phyloP scores from a whole-genome alignment of 2,888 invertebrate species.

The Allophyes oxyacanthae region DNA sequence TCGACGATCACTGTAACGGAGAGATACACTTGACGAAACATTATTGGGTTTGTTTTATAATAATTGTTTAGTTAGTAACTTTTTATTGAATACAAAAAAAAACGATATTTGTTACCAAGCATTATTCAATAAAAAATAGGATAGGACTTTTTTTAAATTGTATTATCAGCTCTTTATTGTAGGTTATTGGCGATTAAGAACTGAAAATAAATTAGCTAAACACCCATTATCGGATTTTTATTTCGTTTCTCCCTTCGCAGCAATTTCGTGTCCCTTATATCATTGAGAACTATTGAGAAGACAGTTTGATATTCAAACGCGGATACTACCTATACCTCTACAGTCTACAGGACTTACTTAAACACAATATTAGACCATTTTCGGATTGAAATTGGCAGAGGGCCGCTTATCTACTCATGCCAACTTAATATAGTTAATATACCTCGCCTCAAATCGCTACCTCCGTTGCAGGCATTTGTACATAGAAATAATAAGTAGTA shows the following conservation, averaged over 20 bases:
- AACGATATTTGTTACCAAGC: slow-evolving; percentile 89
- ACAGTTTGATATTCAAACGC: no score
- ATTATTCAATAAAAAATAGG: slow-evolving; percentile 88
- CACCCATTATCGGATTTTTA: slow-evolving; percentile 70
- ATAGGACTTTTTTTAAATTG: slow-evolving; percentile 87
- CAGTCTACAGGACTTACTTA: no score
- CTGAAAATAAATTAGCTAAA: slow-evolving; percentile 89
- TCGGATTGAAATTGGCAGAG: no score
- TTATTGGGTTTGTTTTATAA: slow-evolving; percentile 83
- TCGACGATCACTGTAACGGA: slow-evolving; percentile 50
- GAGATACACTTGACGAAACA: slow-evolving; percentile 64
- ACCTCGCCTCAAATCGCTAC: no score
- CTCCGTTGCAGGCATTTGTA: no score
- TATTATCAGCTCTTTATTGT: slow-evolving; percentile 89
- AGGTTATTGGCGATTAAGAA: slow-evolving; percentile 89
- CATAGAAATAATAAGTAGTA: no score
- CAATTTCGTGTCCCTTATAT: no score
- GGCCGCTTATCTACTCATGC: no score
- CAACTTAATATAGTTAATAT: no score
- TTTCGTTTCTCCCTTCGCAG: slow-evolving; percentile 47
- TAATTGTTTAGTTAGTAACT: slow-evolving; percentile 82
- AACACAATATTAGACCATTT: no score
- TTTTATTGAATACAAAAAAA: slow-evolving; percentile 87
- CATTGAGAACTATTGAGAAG: no score
- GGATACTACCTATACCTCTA: no score